A percentile compares a stretch with the other conserved stretches of the same genome.
Conservation (phyloP, 2,113 vertebrate species). For the Myiopsitta monachus region DNA sequence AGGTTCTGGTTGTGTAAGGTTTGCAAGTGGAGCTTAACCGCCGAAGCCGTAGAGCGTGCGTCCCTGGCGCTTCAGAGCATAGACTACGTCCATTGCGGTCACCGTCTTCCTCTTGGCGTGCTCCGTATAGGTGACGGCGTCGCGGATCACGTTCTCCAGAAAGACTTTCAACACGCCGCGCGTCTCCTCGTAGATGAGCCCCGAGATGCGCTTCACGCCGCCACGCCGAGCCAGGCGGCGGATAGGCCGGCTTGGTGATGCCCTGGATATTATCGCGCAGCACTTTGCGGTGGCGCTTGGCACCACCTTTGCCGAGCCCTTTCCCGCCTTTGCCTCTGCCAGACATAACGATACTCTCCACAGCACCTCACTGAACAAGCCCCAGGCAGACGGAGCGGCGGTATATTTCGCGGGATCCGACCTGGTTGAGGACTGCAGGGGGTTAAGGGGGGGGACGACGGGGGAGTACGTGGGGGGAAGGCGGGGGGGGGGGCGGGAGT, state of each 20-base stretch:
- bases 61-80: conserved; percentile 76
- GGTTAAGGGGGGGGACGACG: too few species aligned
- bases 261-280: not conserved
- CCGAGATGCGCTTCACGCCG: conserved; percentile 77
- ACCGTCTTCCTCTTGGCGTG: conserved; percentile 82
- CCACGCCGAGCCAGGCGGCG: conserved; percentile 61
- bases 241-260: conserved; percentile 75
- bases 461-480: fast-evolving
- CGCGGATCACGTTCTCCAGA: conserved; percentile 76
- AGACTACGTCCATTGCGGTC: conserved; percentile 79
- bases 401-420: too few species aligned
- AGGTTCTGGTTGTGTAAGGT: not conserved
- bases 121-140: conserved; percentile 79
- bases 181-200: conserved; percentile 79
- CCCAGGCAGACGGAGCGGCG: too few species aligned
- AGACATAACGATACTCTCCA: fast-evolving
- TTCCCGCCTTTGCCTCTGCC: not conserved
- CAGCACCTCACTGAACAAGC: too few species aligned
- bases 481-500: too few species aligned
- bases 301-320: not conserved
- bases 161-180: conserved; percentile 73
- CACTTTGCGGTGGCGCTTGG: not conserved
- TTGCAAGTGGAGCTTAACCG: not conserved
- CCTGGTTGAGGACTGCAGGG: too few species aligned
- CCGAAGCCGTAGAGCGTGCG: conserved; percentile 72